Conservation (phyloP, 2,113 vertebrate genomes). For the Cairina moschata region DNA sequence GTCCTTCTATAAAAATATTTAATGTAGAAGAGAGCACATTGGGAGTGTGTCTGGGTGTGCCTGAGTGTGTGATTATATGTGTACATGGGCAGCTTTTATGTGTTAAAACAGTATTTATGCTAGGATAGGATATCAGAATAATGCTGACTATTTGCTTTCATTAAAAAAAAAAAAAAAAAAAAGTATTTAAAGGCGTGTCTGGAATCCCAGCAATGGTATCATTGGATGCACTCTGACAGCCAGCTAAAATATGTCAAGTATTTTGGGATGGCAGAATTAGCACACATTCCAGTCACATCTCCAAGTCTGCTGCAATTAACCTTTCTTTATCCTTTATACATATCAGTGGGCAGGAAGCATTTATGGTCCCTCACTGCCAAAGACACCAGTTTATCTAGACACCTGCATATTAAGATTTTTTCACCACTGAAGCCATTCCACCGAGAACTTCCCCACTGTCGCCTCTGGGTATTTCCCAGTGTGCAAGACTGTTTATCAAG, state of each 20-base stretch:
- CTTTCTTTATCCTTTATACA: neutral
- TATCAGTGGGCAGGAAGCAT: neutral
- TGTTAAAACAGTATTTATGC: constrained; percentile 15
- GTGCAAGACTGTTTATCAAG: no score
- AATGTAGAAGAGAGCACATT: neutral
- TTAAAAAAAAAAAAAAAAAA: neutral
- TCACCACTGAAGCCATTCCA: neutral
- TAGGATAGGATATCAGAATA: constrained; percentile 18
- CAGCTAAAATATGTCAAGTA: neutral
- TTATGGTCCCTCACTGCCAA: neutral
- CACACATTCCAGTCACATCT: constrained; percentile 1
- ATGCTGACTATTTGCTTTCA: neutral
- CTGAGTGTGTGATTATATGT: neutral
- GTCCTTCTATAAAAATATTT: neutral
- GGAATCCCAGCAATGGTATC: neutral
- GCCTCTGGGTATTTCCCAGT: neutral
- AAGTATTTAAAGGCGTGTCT: neutral
- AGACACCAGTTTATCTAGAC: neutral
- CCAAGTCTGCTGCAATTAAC: neutral
- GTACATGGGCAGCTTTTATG: neutral
- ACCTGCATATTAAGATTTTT: neutral
- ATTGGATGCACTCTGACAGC: neutral
- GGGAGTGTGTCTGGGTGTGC: neutral
- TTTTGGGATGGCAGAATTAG: neutral
- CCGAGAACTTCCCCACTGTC: neutral